Percentiles rank a stretch among this genome's conserved stretches.
phyloP scores from a whole-genome alignment of 2,797 vertebrate genomes.

The Anas flavirostris region DNA sequence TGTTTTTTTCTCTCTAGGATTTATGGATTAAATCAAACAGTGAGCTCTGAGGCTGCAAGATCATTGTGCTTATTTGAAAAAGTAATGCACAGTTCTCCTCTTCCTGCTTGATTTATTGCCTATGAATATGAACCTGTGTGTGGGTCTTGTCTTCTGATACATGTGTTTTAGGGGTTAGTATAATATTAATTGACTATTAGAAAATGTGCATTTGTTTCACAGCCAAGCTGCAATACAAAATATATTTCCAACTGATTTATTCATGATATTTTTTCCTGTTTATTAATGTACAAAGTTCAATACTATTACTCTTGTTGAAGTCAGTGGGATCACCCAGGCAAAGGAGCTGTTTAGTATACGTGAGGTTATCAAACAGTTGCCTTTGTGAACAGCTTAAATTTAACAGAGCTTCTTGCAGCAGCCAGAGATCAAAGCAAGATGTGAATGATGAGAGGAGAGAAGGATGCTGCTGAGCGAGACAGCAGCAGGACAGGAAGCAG shows the following conservation, averaged over 20 bases:
- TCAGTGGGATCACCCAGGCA: not conserved
- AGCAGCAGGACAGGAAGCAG: not conserved
- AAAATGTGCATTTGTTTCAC: conserved; percentile 26
- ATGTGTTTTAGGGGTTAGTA: not conserved
- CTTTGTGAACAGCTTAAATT: not conserved
- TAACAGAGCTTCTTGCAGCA: not conserved
- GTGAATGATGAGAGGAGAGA: not conserved
- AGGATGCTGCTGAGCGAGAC: not conserved
- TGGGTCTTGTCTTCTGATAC: not conserved
- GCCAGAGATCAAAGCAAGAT: not conserved
- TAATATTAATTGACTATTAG: conserved; percentile 2
- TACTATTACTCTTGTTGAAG: not conserved
- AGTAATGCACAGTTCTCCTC: not conserved
- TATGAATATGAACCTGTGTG: not conserved
- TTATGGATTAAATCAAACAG: not conserved
- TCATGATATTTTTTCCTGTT: not conserved
- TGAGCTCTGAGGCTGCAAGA: not conserved
- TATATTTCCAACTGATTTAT: not conserved
- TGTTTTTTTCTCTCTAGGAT: not conserved
- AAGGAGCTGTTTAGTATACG: not conserved
- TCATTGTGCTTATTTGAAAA: not conserved
- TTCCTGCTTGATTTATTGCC: conserved; percentile 8
- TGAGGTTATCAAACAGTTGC: not conserved
- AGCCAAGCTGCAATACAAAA: conserved; percentile 1
- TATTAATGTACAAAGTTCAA: not conserved